Conservation (phyloP, 1,140 invertebrate species). For the Elymnias hypermnestra region DNA sequence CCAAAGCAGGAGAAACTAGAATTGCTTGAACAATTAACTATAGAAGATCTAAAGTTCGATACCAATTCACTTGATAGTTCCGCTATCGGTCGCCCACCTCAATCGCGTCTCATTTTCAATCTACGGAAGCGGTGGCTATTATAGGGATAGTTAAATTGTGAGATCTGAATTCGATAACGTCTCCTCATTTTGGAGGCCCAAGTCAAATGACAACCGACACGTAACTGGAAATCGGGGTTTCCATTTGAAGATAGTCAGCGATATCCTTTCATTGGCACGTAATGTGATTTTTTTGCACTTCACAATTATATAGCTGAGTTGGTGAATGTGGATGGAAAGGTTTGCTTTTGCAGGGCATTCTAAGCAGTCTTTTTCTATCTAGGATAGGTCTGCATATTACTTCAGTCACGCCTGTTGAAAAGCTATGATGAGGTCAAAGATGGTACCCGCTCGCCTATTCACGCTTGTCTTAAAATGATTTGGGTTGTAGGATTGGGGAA, state of each 20-base stretch:
- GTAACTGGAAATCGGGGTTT: slow-evolving; percentile 8
- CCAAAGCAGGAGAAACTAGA: neutral
- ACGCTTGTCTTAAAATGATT: no score
- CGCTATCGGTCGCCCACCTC: slow-evolving; percentile 26
- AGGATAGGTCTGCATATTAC: no score
- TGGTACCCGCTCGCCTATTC: no score
- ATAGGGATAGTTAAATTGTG: slow-evolving; percentile 34
- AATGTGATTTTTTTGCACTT: neutral
- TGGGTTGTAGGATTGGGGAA: no score
- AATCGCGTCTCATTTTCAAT: slow-evolving; percentile 29
- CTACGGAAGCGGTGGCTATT: slow-evolving; percentile 22
- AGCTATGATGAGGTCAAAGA: no score
- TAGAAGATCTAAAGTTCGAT: slow-evolving; percentile 10
- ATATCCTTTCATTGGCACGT: slow-evolving; percentile 2
- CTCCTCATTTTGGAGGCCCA: slow-evolving; percentile 19
- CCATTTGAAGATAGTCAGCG: slow-evolving; percentile 2
- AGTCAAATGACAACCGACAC: slow-evolving; percentile 20
- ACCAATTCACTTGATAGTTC: slow-evolving; percentile 32
- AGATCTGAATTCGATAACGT: slow-evolving; percentile 36
- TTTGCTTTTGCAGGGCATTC: no score
- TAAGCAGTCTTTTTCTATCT: no score
- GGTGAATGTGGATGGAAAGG: no score
- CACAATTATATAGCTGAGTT: no score
- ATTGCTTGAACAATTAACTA: slow-evolving; percentile 5
- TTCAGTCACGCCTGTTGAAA: no score